Base-by-base conservation (phyloP, 2,888 invertebrate species). In the Willowsia nigromaculata region DNA sequence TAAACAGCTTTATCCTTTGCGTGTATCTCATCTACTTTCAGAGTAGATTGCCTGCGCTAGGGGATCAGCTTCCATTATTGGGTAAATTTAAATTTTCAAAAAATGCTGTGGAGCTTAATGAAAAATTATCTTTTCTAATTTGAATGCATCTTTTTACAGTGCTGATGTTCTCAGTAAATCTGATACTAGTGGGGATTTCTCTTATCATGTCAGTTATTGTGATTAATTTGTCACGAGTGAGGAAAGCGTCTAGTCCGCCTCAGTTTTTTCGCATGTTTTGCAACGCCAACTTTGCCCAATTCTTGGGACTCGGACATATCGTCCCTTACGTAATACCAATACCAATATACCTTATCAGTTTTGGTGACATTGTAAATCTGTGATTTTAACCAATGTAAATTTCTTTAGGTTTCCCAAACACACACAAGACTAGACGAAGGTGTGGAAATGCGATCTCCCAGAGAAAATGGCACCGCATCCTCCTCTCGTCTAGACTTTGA, bases 1-100 rank as follows among this genome's bases (percentile, higher is more conserved):
- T 93, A 30, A 92, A 93, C 83, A 87, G 91, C 18, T 90, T 93
- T 25, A 92, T 92, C 50, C 82, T 93, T 56, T 92, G 91, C 40
- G 82, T 92, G 0, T 93, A 91, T 84, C 85, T 93, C 50, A 80
- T 93, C 25, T 93, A 93, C 84, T 92, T 93, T 37, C 91, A 92
- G 84, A 91, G 90, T n/a, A 95, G 95, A 93, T 93, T 95, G 80
- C 95, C 95, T 13, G 94, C 95, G 0, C 94, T 95, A 93, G 95
- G 95, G 25, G 94, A 94, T 33, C 94, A 95, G 91, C 94, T 95
- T 40, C 95, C 96, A 18, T 93, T 95, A 37, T 94, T 95, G 89
- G 95, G 95, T 95, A 94, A 43, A 25, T 2, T n/a, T 13, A 80
- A 6, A 37, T 37, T 37, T 56, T 56, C 22, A 56, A 3, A 18